Percentiles rank a stretch among this genome's conserved stretches.
phyloP scores from a whole-genome alignment of 2,888 invertebrate species.

The Frankliniella intonsa region DNA sequence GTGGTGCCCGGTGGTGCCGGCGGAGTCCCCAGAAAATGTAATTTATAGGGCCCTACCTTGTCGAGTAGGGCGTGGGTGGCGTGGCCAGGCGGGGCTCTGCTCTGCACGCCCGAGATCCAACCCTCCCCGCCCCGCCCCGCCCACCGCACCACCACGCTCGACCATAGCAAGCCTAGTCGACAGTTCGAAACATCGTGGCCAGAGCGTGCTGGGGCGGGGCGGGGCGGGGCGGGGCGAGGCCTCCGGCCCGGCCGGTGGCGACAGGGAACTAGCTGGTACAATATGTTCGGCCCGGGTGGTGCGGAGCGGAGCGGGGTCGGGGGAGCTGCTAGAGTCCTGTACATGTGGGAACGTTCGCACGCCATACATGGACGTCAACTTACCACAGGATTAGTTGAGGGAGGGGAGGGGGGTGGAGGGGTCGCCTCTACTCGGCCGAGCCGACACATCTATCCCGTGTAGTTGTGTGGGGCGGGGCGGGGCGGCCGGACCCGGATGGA shows the following conservation, averaged over 20 bases:
- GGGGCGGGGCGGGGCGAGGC: neutral
- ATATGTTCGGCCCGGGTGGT: neutral
- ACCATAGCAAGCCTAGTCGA: no score
- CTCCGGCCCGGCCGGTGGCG: neutral
- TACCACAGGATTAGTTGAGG: neutral
- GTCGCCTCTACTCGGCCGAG: no score
- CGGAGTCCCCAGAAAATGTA: slow-evolving; percentile 4
- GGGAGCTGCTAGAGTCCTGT: neutral
- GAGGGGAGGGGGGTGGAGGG: neutral
- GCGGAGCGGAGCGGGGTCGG: neutral
- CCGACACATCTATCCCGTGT: no score
- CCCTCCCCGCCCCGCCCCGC: neutral
- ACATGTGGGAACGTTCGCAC: slow-evolving; percentile 1
- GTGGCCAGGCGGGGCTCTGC: neutral
- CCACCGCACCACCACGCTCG: no score
- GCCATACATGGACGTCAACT: neutral
- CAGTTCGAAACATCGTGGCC: no score
- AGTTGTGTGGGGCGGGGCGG: no score
- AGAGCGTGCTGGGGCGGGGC: neutral
- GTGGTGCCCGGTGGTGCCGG: no score
- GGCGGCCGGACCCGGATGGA: no score
- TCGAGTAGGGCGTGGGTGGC: neutral
- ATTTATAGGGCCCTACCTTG: slow-evolving; percentile 10
- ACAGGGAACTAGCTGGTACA: neutral
- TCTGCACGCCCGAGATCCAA: no score